Evolutionary conservation across 1,140 invertebrate genomes (phyloP), one percentile per base, ranked within the genome.

Genomic region (Neelides sp.): DNA sequence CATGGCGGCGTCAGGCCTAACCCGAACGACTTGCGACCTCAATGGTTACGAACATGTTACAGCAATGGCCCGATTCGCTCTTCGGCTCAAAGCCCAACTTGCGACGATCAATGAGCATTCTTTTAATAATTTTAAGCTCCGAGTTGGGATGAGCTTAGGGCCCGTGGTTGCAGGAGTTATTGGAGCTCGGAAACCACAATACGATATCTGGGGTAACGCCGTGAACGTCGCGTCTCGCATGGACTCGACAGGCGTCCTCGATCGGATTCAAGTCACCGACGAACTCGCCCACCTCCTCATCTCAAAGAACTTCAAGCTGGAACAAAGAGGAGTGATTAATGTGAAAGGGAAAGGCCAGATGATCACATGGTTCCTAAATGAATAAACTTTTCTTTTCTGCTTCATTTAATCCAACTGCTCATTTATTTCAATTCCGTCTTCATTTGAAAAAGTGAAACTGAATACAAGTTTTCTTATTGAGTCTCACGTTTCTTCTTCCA

Each of bases 321-420:
- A 75, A 1, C 86, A 83, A 64, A 73, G 89, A 12, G 89, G 88
- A 1, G 78, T 74, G 3, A 82, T 93, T 17, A 79, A 88, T 57
- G 88, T 94, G 2, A 94, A 94, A 68, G 90, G 90, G 19, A 94
- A 93, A 69, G 90, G 90, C 1, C 82, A 85, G 36, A 93, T 94
- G 89, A 76, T 85, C n/a, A 93, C 90, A 0, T 92, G 85, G 68
- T 89, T 92, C 65, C 72, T 90, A 37, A 79, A 80, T 45, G 80
- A 75, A 13, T 43, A 40, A 50, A 15, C 43, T 8, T n/a, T n/a
- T n/a, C n/a, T n/a, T n/a, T n/a, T n/a, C n/a, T 36, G 10, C 35
- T 52, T 52, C 19, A 22, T n/a, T n/a, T n/a, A n/a, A n/a, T n/a
- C n/a, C n/a, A n/a, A n/a, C n/a, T n/a, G 26, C 28, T 15, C 26